phyloP scores from a whole-genome alignment of 2,797 vertebrate species.

The Leptodactylus fallax region DNA sequence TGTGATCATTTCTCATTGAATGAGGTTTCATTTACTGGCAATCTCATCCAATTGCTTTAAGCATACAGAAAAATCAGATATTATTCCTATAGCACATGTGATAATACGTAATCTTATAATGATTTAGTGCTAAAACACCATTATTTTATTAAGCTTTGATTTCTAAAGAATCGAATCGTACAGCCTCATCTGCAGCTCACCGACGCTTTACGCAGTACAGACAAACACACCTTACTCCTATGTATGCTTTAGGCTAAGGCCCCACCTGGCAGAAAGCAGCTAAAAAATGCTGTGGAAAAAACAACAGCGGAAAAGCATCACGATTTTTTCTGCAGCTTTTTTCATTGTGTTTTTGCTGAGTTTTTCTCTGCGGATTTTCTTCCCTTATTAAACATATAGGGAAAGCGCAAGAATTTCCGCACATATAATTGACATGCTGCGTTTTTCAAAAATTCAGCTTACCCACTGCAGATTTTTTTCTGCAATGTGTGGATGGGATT shows the following conservation, averaged over 20 bases:
- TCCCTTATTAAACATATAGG: too few species aligned
- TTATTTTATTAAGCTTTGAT: neutral
- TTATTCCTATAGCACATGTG: conserved; percentile 23
- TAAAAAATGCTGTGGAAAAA: too few species aligned
- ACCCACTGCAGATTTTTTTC: too few species aligned
- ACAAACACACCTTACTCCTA: neutral
- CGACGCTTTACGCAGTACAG: neutral
- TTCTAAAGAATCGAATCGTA: neutral
- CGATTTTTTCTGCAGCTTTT: too few species aligned
- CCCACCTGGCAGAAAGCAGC: too few species aligned
- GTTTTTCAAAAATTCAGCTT: too few species aligned
- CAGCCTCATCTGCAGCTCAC: neutral
- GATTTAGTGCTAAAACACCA: neutral
- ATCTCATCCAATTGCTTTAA: conserved; percentile 66
- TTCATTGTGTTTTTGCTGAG: too few species aligned
- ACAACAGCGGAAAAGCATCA: too few species aligned
- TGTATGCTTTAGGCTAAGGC: neutral
- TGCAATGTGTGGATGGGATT: too few species aligned
- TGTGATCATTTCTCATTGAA: conserved; percentile 69
- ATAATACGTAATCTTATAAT: conserved; percentile 20
- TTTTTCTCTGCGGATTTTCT: too few species aligned
- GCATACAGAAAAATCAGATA: conserved; percentile 24
- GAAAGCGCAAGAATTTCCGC: too few species aligned
- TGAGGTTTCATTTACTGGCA: conserved; percentile 36
- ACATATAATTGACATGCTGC: too few species aligned